Conservation (phyloP, 2,888 invertebrate species). For the Yponomeuta plumbellus region DNA sequence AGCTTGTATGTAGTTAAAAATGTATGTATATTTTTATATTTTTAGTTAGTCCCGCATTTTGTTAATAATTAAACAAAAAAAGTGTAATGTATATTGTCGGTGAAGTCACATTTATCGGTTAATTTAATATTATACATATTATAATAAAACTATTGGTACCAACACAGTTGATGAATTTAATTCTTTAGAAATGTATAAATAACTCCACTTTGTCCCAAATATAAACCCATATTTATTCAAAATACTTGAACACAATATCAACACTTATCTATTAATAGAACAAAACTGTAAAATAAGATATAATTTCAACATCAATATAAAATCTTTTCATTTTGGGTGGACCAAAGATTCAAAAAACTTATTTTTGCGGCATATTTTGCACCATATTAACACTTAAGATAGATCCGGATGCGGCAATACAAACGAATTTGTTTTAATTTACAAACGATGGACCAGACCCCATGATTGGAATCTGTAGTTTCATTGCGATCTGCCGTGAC, state of each 20-base stretch:
- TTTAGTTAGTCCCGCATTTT: conserved; percentile 45
- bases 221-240: neutral
- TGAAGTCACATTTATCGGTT: conserved; percentile 45
- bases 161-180: conserved; percentile 25
- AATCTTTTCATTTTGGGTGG: too few species aligned
- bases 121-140: conserved; percentile 26
- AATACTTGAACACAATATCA: neutral
- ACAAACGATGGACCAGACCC: too few species aligned
- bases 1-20: conserved; percentile 37
- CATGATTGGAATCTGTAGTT: too few species aligned
- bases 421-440: too few species aligned
- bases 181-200: neutral
- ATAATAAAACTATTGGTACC: conserved; percentile 48
- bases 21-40: conserved; percentile 35
- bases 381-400: too few species aligned
- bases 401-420: too few species aligned
- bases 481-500: too few species aligned
- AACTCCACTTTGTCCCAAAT: neutral
- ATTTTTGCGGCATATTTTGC: too few species aligned
- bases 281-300: too few species aligned
- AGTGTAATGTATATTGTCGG: conserved; percentile 30
- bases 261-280: too few species aligned
- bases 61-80: conserved; percentile 36
- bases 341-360: too few species aligned
- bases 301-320: too few species aligned